Evolutionary conservation across 2,797 vertebrate genomes (phyloP), one percentile per base, ranked within the genome.

Genomic region (Orientallactaga sibirica): DNA sequence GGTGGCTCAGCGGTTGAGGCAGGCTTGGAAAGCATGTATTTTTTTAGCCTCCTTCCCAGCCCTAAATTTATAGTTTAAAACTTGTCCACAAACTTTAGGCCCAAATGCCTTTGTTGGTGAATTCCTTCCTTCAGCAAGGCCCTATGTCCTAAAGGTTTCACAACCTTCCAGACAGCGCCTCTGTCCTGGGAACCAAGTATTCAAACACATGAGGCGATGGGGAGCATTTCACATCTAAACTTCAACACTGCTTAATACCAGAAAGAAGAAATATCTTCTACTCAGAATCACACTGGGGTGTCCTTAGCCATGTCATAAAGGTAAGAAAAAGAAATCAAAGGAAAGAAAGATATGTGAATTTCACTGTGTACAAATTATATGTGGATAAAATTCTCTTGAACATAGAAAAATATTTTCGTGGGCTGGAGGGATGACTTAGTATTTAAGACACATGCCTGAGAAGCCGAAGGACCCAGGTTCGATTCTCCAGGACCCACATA

Each of bases 271-370:
- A 41, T 5, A 10, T 9, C 27, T 94, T 81, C 64, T 43, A 37
- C 12, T 91, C 58, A 77, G 18, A 25, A 20, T 37, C 62, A 52
- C 48, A 82, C 27, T 75, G 24, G 29, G 76, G 16, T 48, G 19
- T 43, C 27, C 4, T 71, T 71, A 20, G 20, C 43, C 81, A 67
- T 73, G 48, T 3, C 43, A 7, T 66, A 82, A 73, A 73, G 19
- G 14, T 52, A 87, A 92, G 73, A 62, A 78, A 95, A 94, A 33
- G 25, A 92, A 86, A 73, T 24, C 7, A 83, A 90, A 16, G 25
- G 29, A 79, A 66, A 11, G 18, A 33, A 67, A 80, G 52, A 52
- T 67, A 27, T 55, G 62, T 70, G 33, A 15, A 52, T 88, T 92
- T 70, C 81, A 29, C 14, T 77, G 62, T 80, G 11, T 37, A 12